Evolutionary conservation across 2,797 vertebrate species (phyloP).

Genomic region (Sebastes baramenuke): DNA sequence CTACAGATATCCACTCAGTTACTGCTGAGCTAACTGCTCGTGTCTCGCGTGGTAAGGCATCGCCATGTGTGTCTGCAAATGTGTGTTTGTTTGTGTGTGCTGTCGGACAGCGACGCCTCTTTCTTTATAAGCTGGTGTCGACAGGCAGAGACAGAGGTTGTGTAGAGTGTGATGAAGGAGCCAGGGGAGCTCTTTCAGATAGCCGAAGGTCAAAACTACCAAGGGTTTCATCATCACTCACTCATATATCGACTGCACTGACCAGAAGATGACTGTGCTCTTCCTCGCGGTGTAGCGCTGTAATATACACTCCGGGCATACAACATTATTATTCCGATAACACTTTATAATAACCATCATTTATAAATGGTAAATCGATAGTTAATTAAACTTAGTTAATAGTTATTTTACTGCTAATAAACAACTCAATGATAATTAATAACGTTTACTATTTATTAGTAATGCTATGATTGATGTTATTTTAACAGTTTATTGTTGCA

Average conservation of each 20-base stretch:
- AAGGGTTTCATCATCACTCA: conserved; percentile 57
- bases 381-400: no score
- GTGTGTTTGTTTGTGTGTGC: conserved; percentile 26
- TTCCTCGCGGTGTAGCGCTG: neutral
- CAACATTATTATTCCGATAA: neutral
- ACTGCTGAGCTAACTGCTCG: conserved; percentile 12
- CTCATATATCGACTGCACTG: conserved; percentile 6
- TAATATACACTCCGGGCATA: neutral
- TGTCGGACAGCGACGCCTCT: conserved; percentile 39
- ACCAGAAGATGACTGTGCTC: conserved; percentile 2
- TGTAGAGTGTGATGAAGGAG: conserved; percentile 63
- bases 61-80: neutral
- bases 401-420: no score
- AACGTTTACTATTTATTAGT: no score
- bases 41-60: neutral
- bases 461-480: no score
- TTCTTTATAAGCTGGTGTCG: conserved; percentile 71
- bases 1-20: conserved; percentile 3
- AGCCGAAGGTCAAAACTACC: conserved; percentile 69
- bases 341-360: no score
- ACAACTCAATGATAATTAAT: no score
- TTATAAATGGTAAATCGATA: no score
- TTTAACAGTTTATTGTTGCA: no score
- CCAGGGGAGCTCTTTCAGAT: conserved; percentile 48
- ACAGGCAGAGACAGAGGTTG: conserved; percentile 69